Evolutionary conservation across 2,888 invertebrate genomes (phyloP).

Genomic region (Bellardia bayeri): DNA sequence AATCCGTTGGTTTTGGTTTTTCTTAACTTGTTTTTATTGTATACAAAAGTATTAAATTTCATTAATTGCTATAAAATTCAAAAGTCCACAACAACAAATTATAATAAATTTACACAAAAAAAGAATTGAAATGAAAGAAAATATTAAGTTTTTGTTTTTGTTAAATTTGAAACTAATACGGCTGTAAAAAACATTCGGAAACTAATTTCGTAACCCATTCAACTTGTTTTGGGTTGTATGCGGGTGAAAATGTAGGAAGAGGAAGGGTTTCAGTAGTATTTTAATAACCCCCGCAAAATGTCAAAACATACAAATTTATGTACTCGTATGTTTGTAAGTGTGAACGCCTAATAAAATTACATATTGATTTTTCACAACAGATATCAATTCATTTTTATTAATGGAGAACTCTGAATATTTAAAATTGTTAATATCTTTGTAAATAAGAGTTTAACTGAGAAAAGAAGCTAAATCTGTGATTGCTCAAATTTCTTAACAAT

Average conservation of each 20-base stretch:
- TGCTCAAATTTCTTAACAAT: too few species aligned
- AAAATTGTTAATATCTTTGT: too few species aligned
- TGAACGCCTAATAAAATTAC: background rate
- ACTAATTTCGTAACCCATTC: conserved; percentile 36
- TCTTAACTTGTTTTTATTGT: conserved; percentile 68
- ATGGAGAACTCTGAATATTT: too few species aligned
- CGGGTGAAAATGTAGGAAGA: conserved; percentile 48
- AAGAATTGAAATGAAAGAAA: conserved; percentile 11
- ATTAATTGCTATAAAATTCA: conserved; percentile 79
- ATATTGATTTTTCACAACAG: background rate
- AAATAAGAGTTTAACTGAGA: too few species aligned
- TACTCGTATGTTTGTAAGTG: background rate
- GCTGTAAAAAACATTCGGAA: conserved; percentile 17
- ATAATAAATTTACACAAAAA: conserved; percentile 75
- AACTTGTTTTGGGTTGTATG: conserved; percentile 25
- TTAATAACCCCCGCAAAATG: conserved; percentile 39
- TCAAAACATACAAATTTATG: background rate
- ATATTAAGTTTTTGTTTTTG: background rate
- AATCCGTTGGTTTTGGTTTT: conserved; percentile 45
- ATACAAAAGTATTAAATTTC: conserved; percentile 81
- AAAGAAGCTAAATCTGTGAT: too few species aligned
- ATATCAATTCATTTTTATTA: too few species aligned
- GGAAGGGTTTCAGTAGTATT: conserved; percentile 57
- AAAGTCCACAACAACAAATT: conserved; percentile 60
- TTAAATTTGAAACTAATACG: conserved; percentile 57